Conservation (phyloP, 2,797 vertebrate genomes). For the Selene dorsalis region DNA sequence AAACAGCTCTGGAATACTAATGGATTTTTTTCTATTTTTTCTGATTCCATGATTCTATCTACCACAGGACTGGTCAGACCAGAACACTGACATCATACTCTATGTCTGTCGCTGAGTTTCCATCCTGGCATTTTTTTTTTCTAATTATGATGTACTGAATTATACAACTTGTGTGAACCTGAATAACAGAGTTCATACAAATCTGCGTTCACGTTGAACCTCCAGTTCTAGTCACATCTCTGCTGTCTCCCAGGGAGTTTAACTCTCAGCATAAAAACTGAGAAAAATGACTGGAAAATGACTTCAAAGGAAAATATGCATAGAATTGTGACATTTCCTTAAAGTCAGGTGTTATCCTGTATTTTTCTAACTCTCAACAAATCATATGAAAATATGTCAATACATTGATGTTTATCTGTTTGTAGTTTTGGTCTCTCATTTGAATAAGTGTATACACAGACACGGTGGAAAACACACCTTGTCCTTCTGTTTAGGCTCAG, state of each 20-base stretch:
- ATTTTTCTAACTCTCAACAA: neutral
- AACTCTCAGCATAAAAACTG: neutral
- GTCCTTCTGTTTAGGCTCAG: constrained; percentile 5
- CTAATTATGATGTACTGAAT: constrained; percentile 26
- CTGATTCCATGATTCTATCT: constrained; percentile 54
- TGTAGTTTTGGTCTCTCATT: too few relatives aligned
- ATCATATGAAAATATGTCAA: neutral
- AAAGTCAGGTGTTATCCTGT: neutral
- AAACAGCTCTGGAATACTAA: constrained; percentile 57
- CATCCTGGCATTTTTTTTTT: constrained; percentile 19
- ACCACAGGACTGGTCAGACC: constrained; percentile 29
- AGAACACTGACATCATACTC: constrained; percentile 61
- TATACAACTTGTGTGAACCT: constrained; percentile 5
- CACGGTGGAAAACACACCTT: neutral
- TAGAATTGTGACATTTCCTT: neutral
- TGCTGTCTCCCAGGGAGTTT: neutral
- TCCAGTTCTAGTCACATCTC: neutral
- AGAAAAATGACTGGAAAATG: neutral
- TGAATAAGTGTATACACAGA: neutral
- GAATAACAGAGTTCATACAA: neutral
- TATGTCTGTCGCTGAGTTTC: constrained; percentile 48
- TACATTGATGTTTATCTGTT: too few relatives aligned
- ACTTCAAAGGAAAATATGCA: neutral
- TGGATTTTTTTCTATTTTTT: constrained; percentile 22
- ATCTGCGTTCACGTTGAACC: neutral